Evolutionary conservation across 2,113 vertebrate genomes (phyloP), one percentile per base, ranked within the genome.

Genomic region (Rhinopomastus cyanomelas): DNA sequence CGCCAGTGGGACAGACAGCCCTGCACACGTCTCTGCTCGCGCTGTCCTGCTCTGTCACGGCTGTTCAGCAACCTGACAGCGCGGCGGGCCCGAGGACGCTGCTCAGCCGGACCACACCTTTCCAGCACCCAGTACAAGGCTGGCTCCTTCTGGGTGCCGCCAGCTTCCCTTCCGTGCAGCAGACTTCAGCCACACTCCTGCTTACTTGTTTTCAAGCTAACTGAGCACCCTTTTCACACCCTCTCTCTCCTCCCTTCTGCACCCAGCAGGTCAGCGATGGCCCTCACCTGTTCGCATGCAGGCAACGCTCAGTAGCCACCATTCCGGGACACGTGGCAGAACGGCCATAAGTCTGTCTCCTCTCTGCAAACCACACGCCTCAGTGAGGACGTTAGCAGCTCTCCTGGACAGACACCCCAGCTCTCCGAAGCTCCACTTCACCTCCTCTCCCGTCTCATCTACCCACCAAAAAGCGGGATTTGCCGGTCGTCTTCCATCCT

Each of bases 381-480:
- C 82, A 16, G 36, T 49, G 4, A 98, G 93, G 1, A 97, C 49
- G 17, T 97, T 97, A 73, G 97, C 97, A 25, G 94, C 85, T 88
- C 97, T 97, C 64, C 85, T 95, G 29, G 97, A 96, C 29, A 96
- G 85, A 36, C 49, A 49, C 8, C 95, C 95, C 79, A 97, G 2
- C 59, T 98, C 96, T 39, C 94, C 89, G 90, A 97, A 98, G 68
- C 89, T 97, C 97, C 97, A 97, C 36, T 96, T 97, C 83, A 97
- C 84, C 55, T 98, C 96, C 19, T 91, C 37, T 64, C 93, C 93
- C 30, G 66, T 49, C 4, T 59, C 88, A 42, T 66, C 85, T 20
- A 97, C 73, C 97, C 97, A 97, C 96, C 97, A 97, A 85, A 98
- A 97, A 12, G 97, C 97, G 79, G 96, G 95, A 15, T 91, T 93